Evolutionary conservation across 2,888 invertebrate genomes (phyloP), one percentile per base, ranked within the genome.

Genomic region (Bugulina stolonifera): DNA sequence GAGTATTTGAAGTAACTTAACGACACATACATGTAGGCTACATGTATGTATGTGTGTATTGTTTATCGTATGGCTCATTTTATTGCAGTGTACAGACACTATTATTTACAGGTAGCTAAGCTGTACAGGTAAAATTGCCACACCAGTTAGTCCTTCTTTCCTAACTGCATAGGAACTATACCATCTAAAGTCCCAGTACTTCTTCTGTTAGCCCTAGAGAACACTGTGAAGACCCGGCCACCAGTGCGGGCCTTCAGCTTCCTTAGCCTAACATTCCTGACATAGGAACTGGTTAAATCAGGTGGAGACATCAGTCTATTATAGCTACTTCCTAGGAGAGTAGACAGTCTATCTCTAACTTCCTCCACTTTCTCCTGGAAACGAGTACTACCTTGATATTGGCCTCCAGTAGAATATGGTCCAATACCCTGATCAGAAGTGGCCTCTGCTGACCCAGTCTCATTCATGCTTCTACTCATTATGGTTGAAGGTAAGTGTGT

Each of bases 181-280:
- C 25, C 57, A 5, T 57, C 57, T 57, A 25, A 18, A 5, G 10
- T n/a, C 5, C 64, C 64, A 32, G 14, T 32, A 18, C 25, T 18
- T 32, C 27, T 64, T 5, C 64, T 27, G 22, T 22, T 27, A 32
- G 64, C 32, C 27, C 64, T 25, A 32, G 64, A 64, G 27, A 64
- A 32, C 27, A 64, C 64, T 27, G 64, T 32, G 64, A 64, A 64
- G 5, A 64, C 64, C 5, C 64, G 64, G 10, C 64, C 64, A 64
- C 64, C 64, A 64, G 25, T 3, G 27, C 18, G 29, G 32, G 64
- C 25, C 27, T 64, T 64, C 32, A 32, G 64, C 64, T 34, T 64
- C 27, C 64, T 22, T 32, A 32, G 64, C 32, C 64, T 64, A 5
- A 64, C 18, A 14, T 64, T 27, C 34, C 32, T 64, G 5, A 32